A percentile compares a stretch with the other conserved stretches of the same genome.
Conservation (phyloP, 2,797 vertebrate species). For the Parotocinclus haroldoi region DNA sequence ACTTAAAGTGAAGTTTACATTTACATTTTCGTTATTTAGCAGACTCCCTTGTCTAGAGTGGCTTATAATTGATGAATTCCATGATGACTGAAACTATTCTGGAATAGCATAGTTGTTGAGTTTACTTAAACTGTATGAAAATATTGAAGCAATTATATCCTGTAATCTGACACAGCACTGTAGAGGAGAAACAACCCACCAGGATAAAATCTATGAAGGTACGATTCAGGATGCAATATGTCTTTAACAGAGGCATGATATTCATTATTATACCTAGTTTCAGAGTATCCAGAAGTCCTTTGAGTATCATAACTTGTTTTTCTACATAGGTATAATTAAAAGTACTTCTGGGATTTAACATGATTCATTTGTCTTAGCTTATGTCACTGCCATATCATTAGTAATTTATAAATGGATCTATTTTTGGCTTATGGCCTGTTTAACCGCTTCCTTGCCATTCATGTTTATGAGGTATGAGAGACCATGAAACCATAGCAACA, state of each 20-base stretch:
- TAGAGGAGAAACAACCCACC: slow-evolving; percentile 15
- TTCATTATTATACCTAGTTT: slow-evolving; percentile 11
- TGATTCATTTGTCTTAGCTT: slow-evolving; percentile 13
- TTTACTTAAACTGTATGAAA: slow-evolving; percentile 26
- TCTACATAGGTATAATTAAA: neutral
- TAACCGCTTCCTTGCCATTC: too few species aligned
- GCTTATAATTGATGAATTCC: too few species aligned
- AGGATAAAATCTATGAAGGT: slow-evolving; percentile 15
- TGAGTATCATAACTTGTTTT: neutral
- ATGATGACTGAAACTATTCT: too few species aligned
- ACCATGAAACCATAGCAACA: slow-evolving; percentile 36
- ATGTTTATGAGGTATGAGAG: slow-evolving; percentile 5
- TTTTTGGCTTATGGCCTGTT: slow-evolving; percentile 40
- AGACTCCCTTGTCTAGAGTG: too few species aligned
- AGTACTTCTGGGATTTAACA: neutral
- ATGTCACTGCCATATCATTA: slow-evolving; percentile 23
- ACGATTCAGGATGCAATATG: slow-evolving; percentile 3
- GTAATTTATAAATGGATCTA: slow-evolving; percentile 46
- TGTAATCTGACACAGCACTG: slow-evolving; percentile 40
- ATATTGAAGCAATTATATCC: slow-evolving; percentile 35
- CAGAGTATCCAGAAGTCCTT: neutral
- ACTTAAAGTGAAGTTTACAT: too few species aligned
- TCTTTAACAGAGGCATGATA: neutral
- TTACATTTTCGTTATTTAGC: too few species aligned
- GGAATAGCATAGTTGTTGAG: slow-evolving; percentile 7